Conservation (phyloP, 2,888 invertebrate genomes). For the Cheilosia variabilis region DNA sequence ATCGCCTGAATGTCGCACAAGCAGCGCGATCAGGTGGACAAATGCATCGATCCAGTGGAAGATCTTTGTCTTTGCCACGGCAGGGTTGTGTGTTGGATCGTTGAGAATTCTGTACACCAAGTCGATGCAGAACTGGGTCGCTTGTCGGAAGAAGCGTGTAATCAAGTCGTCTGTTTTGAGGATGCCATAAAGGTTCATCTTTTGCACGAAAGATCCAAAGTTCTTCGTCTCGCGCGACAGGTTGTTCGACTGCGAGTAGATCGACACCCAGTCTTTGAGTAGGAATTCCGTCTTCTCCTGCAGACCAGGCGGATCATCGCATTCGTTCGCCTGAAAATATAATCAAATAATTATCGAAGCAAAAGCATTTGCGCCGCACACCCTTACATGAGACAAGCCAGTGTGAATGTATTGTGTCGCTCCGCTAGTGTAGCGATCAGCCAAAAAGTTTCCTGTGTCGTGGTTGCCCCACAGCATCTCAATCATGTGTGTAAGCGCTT, state of each 20-base stretch:
- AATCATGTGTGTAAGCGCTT: conserved; percentile 91
- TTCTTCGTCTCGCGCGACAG: conserved; percentile 92
- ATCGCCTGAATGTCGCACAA: conserved; percentile 98
- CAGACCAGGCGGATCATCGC: conserved; percentile 96
- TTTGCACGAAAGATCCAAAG: conserved; percentile 96
- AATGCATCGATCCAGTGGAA: conserved; percentile 98
- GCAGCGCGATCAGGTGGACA: conserved; percentile 94
- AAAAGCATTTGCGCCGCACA: conserved; percentile 81
- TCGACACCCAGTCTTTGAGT: conserved; percentile 97
- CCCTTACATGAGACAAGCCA: conserved; percentile 93
- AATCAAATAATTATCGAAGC: neutral
- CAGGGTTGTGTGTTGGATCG: conserved; percentile 88
- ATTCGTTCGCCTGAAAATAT: conserved; percentile 88
- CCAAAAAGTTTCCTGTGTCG: conserved; percentile 88
- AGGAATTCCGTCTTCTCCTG: conserved; percentile 97
- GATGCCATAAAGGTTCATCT: conserved; percentile 98
- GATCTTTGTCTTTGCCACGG: conserved; percentile 93
- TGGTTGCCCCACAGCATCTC: conserved; percentile 91
- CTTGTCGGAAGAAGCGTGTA: conserved; percentile 97
- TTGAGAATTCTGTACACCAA: conserved; percentile 93
- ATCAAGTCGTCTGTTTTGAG: conserved; percentile 98
- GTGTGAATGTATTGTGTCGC: conserved; percentile 96
- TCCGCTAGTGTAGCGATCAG: conserved; percentile 91
- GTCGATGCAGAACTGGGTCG: conserved; percentile 98
- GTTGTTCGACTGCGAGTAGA: conserved; percentile 90